phyloP scores from a whole-genome alignment of 2,113 vertebrate genomes.

The Coptodon bakossiorum region DNA sequence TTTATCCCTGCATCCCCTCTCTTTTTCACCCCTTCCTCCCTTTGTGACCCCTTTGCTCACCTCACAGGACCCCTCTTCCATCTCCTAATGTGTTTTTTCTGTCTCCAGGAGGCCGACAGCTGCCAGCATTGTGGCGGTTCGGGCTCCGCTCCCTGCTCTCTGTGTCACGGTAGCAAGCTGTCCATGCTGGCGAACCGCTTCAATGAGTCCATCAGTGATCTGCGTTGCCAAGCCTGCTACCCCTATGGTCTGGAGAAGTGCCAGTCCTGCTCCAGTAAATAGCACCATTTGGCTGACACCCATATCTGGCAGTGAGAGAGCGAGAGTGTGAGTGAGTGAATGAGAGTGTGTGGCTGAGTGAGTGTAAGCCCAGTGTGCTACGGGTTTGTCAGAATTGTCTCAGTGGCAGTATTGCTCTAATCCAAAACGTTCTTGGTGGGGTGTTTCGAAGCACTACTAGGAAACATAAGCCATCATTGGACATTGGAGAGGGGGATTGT shows the following conservation, averaged over 20 bases:
- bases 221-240: conserved; percentile 89
- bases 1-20: background rate
- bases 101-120: conserved; percentile 62
- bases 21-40: background rate
- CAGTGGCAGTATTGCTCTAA: conserved; percentile 25
- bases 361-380: conserved; percentile 3
- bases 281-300: conserved; percentile 43
- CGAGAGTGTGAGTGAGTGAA: background rate
- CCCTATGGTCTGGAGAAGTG: conserved; percentile 86
- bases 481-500: conserved; percentile 21
- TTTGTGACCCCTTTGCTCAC: background rate
- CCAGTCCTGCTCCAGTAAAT: conserved; percentile 72
- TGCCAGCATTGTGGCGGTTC: conserved; percentile 87
- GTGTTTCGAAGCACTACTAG: conserved; percentile 21
- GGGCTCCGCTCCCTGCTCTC: conserved; percentile 85
- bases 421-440: conserved; percentile 46
- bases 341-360: background rate
- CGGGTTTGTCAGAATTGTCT: conserved; percentile 30
- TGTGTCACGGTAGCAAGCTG: conserved; percentile 97
- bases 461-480: conserved; percentile 39
- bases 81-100: conserved; percentile 30
- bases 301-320: conserved; percentile 11
- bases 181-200: conserved; percentile 95
- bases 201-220: conserved; percentile 88
- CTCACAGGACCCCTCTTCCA: background rate